A percentile compares a stretch with the other conserved stretches of the same genome.
These are phyloP conservation scores for Lagodon rhomboides DNA, from an alignment of 2,797 vertebrate genomes.

Conservation along the genomic window DNA sequence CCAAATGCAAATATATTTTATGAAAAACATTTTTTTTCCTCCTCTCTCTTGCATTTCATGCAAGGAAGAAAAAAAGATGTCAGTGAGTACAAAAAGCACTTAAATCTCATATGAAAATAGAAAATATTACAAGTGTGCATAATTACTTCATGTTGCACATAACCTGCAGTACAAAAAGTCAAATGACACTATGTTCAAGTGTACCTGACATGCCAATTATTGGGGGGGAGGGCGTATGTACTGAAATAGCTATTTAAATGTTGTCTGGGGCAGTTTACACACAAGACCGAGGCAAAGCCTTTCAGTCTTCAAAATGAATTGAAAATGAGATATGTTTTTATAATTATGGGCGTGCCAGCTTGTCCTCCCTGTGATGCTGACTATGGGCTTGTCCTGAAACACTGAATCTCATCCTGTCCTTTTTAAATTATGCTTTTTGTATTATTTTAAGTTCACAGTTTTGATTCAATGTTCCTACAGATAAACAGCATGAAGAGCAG, in stretches of 20 bases:
- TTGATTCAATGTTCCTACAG: slow-evolving; percentile 77
- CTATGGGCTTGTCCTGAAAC: slow-evolving; percentile 53
- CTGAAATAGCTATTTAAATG: slow-evolving; percentile 72
- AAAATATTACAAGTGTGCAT: slow-evolving; percentile 89
- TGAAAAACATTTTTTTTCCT: slow-evolving; percentile 81
- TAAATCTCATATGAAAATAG: slow-evolving; percentile 89
- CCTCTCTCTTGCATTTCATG: slow-evolving; percentile 82
- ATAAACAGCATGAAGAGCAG: slow-evolving; percentile 70
- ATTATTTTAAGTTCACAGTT: slow-evolving; percentile 74
- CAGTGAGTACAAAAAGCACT: slow-evolving; percentile 87
- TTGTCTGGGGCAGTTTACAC: slow-evolving; percentile 76
- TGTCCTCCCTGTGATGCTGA: slow-evolving; percentile 71
- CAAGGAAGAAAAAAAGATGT: slow-evolving; percentile 85
- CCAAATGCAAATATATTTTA: slow-evolving; percentile 87
- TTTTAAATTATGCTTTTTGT: slow-evolving; percentile 56
- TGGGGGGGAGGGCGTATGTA: slow-evolving; percentile 55
- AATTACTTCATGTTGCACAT: slow-evolving; percentile 85
- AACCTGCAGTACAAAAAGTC: slow-evolving; percentile 87
- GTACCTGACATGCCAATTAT: slow-evolving; percentile 84
- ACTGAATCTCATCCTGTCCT: slow-evolving; percentile 58
- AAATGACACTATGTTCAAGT: slow-evolving; percentile 82
- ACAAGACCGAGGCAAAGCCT: slow-evolving; percentile 61
- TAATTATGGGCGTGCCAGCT: slow-evolving; percentile 66
- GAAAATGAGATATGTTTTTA: slow-evolving; percentile 68
- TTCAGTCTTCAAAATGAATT: slow-evolving; percentile 62